Percentiles rank a stretch among this genome's conserved stretches.
Evolutionary conservation across 2,797 vertebrate genomes (phyloP).

Genomic region (Columba guinea): DNA sequence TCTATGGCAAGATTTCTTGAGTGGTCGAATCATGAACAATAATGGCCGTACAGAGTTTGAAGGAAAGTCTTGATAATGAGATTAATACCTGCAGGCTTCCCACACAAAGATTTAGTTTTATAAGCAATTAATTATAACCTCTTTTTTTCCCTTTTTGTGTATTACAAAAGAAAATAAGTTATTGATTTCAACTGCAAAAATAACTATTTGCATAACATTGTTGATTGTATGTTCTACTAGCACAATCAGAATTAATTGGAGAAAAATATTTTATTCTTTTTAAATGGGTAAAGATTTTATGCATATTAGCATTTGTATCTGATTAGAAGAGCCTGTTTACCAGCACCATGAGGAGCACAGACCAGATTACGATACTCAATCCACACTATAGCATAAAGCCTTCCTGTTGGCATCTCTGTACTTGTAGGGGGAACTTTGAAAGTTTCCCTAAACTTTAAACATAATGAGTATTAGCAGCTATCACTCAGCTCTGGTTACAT

Average conservation of each 20-base stretch:
- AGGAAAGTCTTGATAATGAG: constrained; percentile 60
- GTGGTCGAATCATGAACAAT: constrained; percentile 47
- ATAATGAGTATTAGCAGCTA: not conserved
- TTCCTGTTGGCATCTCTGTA: not conserved
- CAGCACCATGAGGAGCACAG: constrained; percentile 21
- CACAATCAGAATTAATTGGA: constrained; percentile 75
- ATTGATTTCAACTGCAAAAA: constrained; percentile 76
- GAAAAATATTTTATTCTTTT: constrained; percentile 74
- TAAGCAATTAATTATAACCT: constrained; percentile 71
- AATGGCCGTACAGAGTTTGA: constrained; percentile 44
- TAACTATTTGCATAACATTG: constrained; percentile 74
- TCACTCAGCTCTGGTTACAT: not conserved
- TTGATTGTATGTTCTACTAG: constrained; percentile 71
- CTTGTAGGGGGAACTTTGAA: not conserved
- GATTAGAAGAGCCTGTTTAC: constrained; percentile 55
- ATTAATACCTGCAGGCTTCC: constrained; percentile 58
- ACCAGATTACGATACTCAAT: constrained; percentile 18
- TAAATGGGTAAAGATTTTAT: constrained; percentile 74
- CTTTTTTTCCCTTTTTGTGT: constrained; percentile 59
- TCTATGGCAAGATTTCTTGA: constrained; percentile 33
- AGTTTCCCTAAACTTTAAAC: not conserved
- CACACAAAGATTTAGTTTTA: constrained; percentile 66
- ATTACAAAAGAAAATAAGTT: constrained; percentile 76
- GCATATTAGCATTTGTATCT: constrained; percentile 64
- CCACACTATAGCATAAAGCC: not conserved